Base-by-base conservation (phyloP, 2,113 vertebrate genomes). In the Syrmaticus mikado region DNA sequence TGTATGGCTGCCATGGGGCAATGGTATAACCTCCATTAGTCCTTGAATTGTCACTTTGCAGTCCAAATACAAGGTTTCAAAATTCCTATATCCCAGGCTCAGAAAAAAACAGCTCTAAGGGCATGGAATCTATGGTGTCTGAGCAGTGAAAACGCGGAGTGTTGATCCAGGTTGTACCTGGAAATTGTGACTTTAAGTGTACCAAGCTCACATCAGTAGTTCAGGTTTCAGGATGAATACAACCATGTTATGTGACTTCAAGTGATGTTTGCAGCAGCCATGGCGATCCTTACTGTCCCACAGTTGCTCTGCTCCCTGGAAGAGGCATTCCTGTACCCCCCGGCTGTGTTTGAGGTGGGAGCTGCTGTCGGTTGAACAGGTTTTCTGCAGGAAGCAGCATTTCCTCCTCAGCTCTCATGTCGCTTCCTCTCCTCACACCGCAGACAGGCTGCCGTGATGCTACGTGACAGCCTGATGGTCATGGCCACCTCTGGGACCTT, bases 211-310 rank as follows among this genome's bases (percentile, higher is more conserved):
- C 28, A 20, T 10, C 0, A 1, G 5, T 27, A n/a, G 2, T 27
- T 64, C 41, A 57, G 62, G 40, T 28, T 43, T 82, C 28, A 28
- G 67, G 25, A 25, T 18, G 24, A 13, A 70, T 27, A 27, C 22
- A 28, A 6, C 24, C 25, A 17, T 28, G 40, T 41, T 11, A 32
- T 0, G 0, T 28, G 8, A 32, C 43, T 60, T 53, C 28, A 40
- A 45, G 43, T 8, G 66, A 27, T 3, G 5, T 38, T 52, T 40
- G 65, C 58, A 41, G 45, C 7, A 12, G 40, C 16, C 6, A 2
- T 25, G 7, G 4, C 43, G 2, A 0, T 36, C 45, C 32, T 90
- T 12, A 32, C 6, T 5, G 12, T 45, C 50, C 43, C 0, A 0
- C 60, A 3, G 8, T 13, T 74, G 43, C 45, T 7, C 16, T 71